Conservation (phyloP, 2,797 vertebrate genomes). For the Ptychobarbus kaznakovi region DNA sequence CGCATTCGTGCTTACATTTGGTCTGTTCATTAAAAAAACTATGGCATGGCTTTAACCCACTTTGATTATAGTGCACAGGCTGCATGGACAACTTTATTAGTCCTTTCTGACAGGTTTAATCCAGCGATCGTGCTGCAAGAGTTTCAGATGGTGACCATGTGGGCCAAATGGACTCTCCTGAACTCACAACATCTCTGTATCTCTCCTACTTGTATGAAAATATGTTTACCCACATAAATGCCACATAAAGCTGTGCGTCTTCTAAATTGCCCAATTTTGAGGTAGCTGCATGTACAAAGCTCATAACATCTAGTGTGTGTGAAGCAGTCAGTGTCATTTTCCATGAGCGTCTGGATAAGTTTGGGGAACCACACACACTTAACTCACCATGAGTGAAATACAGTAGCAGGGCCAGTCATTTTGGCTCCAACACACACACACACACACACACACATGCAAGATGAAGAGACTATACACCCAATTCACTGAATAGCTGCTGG, state of each 20-base stretch:
- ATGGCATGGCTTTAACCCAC: background rate
- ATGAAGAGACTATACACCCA: background rate
- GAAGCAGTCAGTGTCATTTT: slow-evolving; percentile 32
- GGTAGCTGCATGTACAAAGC: slow-evolving; percentile 11
- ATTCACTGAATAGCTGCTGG: background rate
- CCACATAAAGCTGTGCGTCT: background rate
- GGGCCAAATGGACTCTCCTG: slow-evolving; percentile 34
- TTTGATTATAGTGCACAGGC: background rate
- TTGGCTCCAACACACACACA: background rate
- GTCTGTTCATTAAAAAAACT: background rate
- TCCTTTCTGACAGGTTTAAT: slow-evolving; percentile 19
- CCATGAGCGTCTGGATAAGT: slow-evolving; percentile 39
- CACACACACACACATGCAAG: background rate
- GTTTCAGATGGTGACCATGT: slow-evolving; percentile 30
- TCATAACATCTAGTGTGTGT: slow-evolving; percentile 24
- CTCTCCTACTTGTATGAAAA: background rate
- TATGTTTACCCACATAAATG: background rate
- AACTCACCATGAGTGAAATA: slow-evolving; percentile 34
- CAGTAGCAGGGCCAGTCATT: slow-evolving; percentile 37
- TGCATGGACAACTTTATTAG: background rate
- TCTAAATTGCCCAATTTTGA: background rate
- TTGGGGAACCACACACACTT: slow-evolving; percentile 36
- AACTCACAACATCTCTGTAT: slow-evolving; percentile 1
- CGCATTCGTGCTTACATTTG: background rate
- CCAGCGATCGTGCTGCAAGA: background rate